A percentile compares a stretch with the other conserved stretches of the same genome.
phyloP scores from a whole-genome alignment of 2,797 vertebrate species.

The Limosa lapponica region DNA sequence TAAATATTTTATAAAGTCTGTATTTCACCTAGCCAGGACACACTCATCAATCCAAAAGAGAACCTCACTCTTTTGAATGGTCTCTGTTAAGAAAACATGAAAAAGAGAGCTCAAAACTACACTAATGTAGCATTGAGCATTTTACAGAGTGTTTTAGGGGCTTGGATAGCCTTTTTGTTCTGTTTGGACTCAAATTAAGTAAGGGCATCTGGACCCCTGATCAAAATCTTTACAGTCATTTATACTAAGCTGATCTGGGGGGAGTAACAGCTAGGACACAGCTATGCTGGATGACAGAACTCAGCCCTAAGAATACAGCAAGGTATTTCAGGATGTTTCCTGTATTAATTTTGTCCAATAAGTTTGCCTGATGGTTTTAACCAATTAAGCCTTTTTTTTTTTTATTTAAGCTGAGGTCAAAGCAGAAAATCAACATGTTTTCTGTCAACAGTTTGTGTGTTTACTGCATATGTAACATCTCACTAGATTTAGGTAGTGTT shows the following conservation, averaged over 20 bases:
- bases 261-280: neutral
- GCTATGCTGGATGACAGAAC: neutral
- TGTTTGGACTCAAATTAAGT: neutral
- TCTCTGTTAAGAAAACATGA: neutral
- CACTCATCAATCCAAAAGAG: neutral
- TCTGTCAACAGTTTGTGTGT: neutral
- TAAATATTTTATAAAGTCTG: neutral
- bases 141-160: neutral
- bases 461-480: neutral
- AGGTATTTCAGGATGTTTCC: neutral
- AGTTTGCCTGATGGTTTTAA: neutral
- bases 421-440: neutral
- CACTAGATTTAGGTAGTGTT: neutral
- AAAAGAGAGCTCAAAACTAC: neutral
- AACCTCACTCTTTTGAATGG: neutral
- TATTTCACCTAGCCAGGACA: neutral
- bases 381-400: neutral
- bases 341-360: neutral
- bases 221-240: neutral
- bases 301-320: neutral
- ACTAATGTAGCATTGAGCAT: neutral
- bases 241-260: neutral
- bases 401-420: neutral
- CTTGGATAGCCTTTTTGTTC: neutral
- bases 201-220: neutral